Conservation (phyloP, 2,797 vertebrate genomes). For the Fistularia commersonii region DNA sequence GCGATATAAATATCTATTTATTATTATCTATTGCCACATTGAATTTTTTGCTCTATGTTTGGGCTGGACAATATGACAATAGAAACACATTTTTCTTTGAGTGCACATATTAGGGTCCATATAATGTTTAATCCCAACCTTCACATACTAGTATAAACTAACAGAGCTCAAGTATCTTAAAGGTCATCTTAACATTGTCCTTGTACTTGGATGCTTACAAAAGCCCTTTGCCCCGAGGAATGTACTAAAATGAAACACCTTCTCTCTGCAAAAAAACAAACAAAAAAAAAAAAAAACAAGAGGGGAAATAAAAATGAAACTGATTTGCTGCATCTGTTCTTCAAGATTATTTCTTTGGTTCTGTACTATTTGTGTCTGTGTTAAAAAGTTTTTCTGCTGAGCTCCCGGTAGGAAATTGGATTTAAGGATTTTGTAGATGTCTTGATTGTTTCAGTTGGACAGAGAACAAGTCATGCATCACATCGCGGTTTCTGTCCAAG, state of each 20-base stretch:
- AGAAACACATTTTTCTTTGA: conserved; percentile 29
- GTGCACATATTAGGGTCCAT: conserved; percentile 36
- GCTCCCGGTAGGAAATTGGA: background rate
- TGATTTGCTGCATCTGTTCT: conserved; percentile 38
- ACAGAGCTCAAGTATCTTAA: conserved; percentile 53
- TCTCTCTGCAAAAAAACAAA: conserved; percentile 27
- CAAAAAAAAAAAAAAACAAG: conserved; percentile 2
- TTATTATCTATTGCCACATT: conserved; percentile 12
- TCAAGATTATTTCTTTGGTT: conserved; percentile 16
- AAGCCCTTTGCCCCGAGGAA: conserved; percentile 28
- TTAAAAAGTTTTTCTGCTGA: conserved; percentile 21
- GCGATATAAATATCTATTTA: conserved; percentile 11
- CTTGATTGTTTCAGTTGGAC: background rate
- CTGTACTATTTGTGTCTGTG: conserved; percentile 36
- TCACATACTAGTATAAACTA: conserved; percentile 39
- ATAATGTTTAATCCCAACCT: conserved; percentile 37
- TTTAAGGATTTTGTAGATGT: conserved; percentile 20
- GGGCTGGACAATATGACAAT: conserved; percentile 20
- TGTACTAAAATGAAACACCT: conserved; percentile 38
- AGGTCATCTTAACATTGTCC: conserved; percentile 55
- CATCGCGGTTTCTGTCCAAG: conserved; percentile 10
- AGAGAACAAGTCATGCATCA: conserved; percentile 1
- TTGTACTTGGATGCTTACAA: conserved; percentile 47
- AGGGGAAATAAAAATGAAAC: background rate
- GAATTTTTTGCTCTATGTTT: conserved; percentile 12